Evolutionary conservation across 2,113 vertebrate species (phyloP).

Genomic region (Motacilla alba): DNA sequence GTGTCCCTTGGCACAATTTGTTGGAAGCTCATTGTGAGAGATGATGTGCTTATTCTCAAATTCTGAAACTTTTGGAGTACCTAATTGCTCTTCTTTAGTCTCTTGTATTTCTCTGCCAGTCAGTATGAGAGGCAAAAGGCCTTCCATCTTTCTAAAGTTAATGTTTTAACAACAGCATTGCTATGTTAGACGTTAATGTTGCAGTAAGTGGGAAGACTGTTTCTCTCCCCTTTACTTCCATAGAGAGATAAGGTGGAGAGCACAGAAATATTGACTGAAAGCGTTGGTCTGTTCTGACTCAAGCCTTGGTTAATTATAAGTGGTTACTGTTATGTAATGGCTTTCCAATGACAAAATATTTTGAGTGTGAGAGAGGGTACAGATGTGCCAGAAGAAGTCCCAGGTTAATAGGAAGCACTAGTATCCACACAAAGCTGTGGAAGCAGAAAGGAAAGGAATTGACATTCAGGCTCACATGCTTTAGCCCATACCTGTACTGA

Average conservation of each 20-base stretch:
- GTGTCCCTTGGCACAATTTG: not conserved
- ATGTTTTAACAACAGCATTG: not conserved
- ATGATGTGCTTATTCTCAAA: not conserved
- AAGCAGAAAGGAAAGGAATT: not conserved
- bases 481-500: not conserved
- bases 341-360: not conserved
- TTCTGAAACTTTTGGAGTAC: not conserved
- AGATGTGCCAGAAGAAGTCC: not conserved
- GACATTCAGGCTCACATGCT: not conserved
- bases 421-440: not conserved
- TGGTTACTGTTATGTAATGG: not conserved
- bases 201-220: not conserved
- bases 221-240: not conserved
- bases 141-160: not conserved
- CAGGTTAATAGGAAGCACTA: fast-evolving
- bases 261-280: not conserved
- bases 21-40: not conserved
- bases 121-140: not conserved
- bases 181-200: not conserved
- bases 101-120: not conserved
- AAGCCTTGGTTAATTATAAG: not conserved
- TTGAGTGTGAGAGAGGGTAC: not conserved
- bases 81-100: not conserved
- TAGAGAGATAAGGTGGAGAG: not conserved
- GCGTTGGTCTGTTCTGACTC: not conserved